These are phyloP conservation scores for Plecotus auritus DNA, from an alignment of 2,113 vertebrate species.

Conservation along the genomic window DNA sequence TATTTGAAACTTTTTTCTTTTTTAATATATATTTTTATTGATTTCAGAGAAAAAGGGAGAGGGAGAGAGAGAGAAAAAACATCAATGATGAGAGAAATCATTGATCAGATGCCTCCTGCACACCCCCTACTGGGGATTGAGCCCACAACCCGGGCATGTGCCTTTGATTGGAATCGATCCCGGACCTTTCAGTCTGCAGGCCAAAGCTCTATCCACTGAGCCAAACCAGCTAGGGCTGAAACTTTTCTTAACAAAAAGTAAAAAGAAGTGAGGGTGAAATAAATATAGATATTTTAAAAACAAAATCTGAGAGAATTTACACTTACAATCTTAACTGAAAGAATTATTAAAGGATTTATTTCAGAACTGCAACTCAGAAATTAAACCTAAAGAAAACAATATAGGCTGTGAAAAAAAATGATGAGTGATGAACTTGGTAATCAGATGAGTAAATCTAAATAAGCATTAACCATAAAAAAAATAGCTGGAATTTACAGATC, in stretches of 20 bases:
- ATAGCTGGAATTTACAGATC: conserved; percentile 4
- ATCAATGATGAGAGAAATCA: no score
- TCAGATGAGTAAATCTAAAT: conserved; percentile 29
- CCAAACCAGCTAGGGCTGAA: not conserved
- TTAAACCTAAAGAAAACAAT: conserved; percentile 30
- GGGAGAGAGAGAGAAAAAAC: no score
- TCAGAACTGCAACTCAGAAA: conserved; percentile 24
- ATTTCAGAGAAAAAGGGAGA: no score
- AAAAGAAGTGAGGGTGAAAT: conserved; percentile 37
- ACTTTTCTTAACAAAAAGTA: conserved; percentile 30
- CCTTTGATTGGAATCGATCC: no score
- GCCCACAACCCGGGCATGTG: no score
- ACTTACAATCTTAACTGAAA: not conserved
- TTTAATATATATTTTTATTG: no score
- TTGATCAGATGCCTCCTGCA: no score
- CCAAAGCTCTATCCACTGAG: no score
- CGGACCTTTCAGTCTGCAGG: no score
- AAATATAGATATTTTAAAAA: conserved; percentile 44
- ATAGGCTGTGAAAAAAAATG: conserved; percentile 11
- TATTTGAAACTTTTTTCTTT: conserved; percentile 25
- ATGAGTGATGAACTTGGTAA: conserved; percentile 33
- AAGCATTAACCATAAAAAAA: conserved; percentile 23
- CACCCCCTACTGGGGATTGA: no score
- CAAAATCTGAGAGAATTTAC: conserved; percentile 47
- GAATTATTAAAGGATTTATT: conserved; percentile 48